A percentile compares a stretch with the other conserved stretches of the same genome.
These are phyloP conservation scores for Morelia viridis DNA, from an alignment of 2,797 vertebrate species.

Conservation along the genomic window DNA sequence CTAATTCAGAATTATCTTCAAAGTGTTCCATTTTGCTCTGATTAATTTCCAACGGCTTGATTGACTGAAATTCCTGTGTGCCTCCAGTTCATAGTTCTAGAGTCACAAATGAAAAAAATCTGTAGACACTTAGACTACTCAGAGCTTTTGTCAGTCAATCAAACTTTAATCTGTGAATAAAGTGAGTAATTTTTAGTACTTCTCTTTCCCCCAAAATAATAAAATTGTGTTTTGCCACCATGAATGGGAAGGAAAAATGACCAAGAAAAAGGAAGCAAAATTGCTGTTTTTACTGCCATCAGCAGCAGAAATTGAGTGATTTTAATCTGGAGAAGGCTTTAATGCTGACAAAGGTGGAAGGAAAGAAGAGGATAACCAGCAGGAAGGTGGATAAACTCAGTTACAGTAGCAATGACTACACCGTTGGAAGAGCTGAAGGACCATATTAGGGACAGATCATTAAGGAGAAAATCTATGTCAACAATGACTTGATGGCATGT, in stretches of 20 bases:
- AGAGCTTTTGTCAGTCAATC: background rate
- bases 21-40: background rate
- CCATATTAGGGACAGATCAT: background rate
- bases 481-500: background rate
- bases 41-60: background rate
- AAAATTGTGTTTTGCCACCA: background rate
- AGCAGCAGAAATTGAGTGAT: background rate
- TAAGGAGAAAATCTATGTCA: background rate
- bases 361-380: background rate
- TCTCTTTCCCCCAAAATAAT: background rate
- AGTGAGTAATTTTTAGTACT: background rate
- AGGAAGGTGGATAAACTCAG: background rate
- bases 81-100: background rate
- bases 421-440: background rate
- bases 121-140: background rate
- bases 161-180: background rate
- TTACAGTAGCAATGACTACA: background rate
- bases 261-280: background rate
- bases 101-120: background rate
- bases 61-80: background rate
- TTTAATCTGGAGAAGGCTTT: background rate
- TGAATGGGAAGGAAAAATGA: background rate
- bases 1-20: background rate
- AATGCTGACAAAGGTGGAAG: background rate
- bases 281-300: background rate